Base-by-base conservation (phyloP, 2,113 vertebrate species). In the Gorsachius goisagi region DNA sequence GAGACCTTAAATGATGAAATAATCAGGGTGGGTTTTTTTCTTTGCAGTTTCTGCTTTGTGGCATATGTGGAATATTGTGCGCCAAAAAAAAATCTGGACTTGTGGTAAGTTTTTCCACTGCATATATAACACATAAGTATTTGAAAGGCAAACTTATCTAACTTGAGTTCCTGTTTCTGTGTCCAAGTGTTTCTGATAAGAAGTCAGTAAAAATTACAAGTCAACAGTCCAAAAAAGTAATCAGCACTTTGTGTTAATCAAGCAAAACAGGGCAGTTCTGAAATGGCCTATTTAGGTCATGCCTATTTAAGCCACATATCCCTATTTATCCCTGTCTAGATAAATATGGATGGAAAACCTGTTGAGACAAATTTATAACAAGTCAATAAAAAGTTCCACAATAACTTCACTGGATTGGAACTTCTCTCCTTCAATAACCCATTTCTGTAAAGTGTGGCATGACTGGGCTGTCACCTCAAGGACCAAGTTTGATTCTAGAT, bases 1-100 rank as follows among this genome's bases (percentile, higher is more conserved):
- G 5, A 68, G 66, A 74, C 10, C 9, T 93, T 90, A 69, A 87
- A 90, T 69, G 30, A 84, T 88, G 35, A 96, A 95, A 73, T 95
- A 91, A 95, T 60, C 85, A n/a, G 32, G 56, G 5, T 52, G n/a
- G 6, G 52, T 89, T 89, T 89, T 64, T 93, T 79, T 67, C 78
- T 77, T 98, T 97, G 23, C 98, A 99, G 99, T 99, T 99, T 97
- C 99, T 99, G 64, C 98, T 99, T 92, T 99, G 99, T 91, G 99
- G 99, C 78, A 97, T 99, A 96, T 99, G 99, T 92, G 99, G 99
- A 97, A 98, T 99, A 97, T 85, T 99, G 92, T 99, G 99, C 26
- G 99, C 99, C 92, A 99, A 99, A 98, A 99, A 99, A 97, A 99
- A 99, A 95, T 99, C 99, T 33, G 99, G 99, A 97, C 99, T 99